Evolutionary conservation across 2,888 invertebrate genomes (phyloP).

Genomic region (Rhagonycha lutea): DNA sequence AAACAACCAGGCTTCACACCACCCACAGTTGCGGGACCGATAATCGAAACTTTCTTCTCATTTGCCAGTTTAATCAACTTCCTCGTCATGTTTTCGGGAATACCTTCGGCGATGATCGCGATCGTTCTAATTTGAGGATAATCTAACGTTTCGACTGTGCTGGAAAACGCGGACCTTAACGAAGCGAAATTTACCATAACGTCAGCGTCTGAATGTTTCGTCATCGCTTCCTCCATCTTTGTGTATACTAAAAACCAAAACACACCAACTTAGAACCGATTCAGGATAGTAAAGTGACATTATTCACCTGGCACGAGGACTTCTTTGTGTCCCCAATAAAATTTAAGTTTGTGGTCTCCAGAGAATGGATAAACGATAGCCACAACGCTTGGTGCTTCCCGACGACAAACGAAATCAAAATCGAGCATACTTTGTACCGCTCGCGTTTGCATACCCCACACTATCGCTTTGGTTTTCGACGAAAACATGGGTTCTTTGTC

Average conservation of each 20-base stretch:
- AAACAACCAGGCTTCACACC: constrained; percentile 99
- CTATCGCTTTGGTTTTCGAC: constrained; percentile 86
- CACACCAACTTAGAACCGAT: not conserved
- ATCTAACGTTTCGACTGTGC: constrained; percentile 91
- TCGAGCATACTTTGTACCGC: constrained; percentile 97
- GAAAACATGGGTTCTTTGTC: constrained; percentile 68
- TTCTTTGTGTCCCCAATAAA: constrained; percentile 99
- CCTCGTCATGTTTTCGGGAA: constrained; percentile 97
- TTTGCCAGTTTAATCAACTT: constrained; percentile 86
- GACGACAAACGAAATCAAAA: constrained; percentile 92
- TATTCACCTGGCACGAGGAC: constrained; percentile 60
- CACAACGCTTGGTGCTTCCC: constrained; percentile 88
- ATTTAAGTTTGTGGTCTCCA: constrained; percentile 98
- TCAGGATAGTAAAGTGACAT: not conserved
- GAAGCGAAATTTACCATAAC: constrained; percentile 98
- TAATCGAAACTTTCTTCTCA: constrained; percentile 64
- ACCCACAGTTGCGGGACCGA: constrained; percentile 90
- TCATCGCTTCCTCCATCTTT: constrained; percentile 95
- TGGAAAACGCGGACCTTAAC: constrained; percentile 94
- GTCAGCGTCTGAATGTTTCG: constrained; percentile 91
- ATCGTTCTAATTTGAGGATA: constrained; percentile 94
- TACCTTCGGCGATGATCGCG: constrained; percentile 99
- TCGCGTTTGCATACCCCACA: constrained; percentile 99
- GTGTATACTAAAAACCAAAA: constrained; percentile 72
- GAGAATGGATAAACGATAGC: constrained; percentile 98